Conservation (phyloP, 2,888 invertebrate genomes). For the Dryococelus australis region DNA sequence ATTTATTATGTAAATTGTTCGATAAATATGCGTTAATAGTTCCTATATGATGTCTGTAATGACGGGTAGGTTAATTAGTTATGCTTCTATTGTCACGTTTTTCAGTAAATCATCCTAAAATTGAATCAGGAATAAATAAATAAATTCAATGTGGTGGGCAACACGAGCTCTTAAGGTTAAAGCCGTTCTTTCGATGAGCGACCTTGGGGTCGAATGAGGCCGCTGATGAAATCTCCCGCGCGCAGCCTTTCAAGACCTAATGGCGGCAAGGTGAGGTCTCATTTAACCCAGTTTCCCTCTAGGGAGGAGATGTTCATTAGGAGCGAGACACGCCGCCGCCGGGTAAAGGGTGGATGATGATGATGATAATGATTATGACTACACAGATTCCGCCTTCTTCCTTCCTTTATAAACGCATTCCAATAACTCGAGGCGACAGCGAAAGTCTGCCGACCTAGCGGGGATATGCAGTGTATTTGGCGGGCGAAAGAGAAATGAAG, state of each 20-base stretch:
- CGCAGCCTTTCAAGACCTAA: neutral
- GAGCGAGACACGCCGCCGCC: neutral
- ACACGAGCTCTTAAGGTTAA: too few species aligned
- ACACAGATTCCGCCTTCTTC: neutral
- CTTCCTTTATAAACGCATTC: neutral
- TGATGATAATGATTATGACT: neutral
- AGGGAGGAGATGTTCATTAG: neutral
- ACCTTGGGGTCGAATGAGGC: too few species aligned
- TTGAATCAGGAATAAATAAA: too few species aligned
- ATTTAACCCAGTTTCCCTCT: neutral
- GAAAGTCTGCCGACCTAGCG: neutral
- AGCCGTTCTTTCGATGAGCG: too few species aligned
- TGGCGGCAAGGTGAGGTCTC: conserved; percentile 9
- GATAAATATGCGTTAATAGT: too few species aligned
- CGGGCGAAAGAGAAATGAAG: neutral
- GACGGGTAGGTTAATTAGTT: too few species aligned
- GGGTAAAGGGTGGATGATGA: neutral
- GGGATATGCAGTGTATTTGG: neutral
- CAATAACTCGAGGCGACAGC: neutral
- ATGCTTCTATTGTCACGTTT: too few species aligned
- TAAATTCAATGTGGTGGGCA: too few species aligned
- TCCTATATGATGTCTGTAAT: too few species aligned
- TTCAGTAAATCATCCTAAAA: too few species aligned
- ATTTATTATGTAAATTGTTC: too few species aligned
- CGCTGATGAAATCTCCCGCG: too few species aligned